Evolutionary conservation across 2,113 vertebrate species (phyloP).

Genomic region (Psilopsiagon aymara): DNA sequence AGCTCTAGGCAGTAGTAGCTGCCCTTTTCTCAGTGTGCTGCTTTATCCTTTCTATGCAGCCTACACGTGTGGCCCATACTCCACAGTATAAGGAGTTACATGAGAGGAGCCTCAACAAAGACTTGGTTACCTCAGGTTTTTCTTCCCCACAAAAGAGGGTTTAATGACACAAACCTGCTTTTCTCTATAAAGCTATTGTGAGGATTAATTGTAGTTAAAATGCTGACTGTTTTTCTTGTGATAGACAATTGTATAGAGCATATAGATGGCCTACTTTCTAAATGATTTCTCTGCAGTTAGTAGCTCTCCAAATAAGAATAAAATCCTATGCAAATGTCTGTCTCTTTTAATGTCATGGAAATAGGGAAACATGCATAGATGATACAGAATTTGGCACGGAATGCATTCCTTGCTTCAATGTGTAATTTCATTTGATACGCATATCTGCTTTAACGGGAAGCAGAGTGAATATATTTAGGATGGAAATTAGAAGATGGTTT

Average conservation of each 20-base stretch:
- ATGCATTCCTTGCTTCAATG: not conserved
- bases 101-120: not conserved
- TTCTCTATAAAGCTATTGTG: not conserved
- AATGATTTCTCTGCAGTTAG: conserved; percentile 13
- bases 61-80: accelerated
- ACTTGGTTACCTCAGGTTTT: not conserved
- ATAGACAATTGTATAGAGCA: not conserved
- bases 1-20: not conserved
- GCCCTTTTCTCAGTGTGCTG: not conserved
- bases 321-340: conserved; percentile 19
- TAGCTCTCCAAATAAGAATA: not conserved
- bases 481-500: not conserved
- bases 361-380: not conserved
- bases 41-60: not conserved
- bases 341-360: not conserved
- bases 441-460: not conserved
- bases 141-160: not conserved
- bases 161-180: not conserved
- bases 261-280: not conserved
- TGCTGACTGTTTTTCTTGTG: not conserved
- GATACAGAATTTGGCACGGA: not conserved
- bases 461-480: not conserved
- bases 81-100: no score
- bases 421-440: conserved; percentile 23
- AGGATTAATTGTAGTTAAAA: not conserved